Conservation (phyloP, 2,113 vertebrate genomes). For the Ictidomys tridecemlineatus region DNA sequence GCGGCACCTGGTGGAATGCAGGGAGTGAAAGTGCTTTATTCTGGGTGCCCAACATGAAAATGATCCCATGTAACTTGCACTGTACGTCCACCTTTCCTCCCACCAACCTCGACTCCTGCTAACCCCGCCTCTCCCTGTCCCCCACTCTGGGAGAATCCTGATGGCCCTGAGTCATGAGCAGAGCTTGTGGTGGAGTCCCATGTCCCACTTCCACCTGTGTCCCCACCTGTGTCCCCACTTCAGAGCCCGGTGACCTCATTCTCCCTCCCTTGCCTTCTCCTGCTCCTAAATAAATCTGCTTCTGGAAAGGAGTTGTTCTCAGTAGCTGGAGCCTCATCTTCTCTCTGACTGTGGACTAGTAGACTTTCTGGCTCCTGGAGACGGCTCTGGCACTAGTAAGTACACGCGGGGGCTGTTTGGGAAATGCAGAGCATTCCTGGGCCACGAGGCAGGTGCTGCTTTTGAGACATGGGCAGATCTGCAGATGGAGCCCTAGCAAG, state of each 20-base stretch:
- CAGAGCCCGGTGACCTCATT: neutral
- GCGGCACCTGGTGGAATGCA: too few species aligned
- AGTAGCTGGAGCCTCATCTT: neutral
- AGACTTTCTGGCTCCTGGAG: neutral
- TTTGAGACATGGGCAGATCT: neutral
- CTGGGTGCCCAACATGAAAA: neutral
- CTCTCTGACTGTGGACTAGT: neutral
- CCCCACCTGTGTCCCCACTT: too few species aligned
- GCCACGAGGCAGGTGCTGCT: neutral
- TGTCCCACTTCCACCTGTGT: neutral
- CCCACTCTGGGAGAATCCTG: neutral
- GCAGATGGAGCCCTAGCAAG: neutral
- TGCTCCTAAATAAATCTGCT: neutral
- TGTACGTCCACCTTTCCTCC: neutral
- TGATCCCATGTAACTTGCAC: too few species aligned
- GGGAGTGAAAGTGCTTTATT: neutral
- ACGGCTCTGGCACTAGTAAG: neutral
- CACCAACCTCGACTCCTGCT: neutral
- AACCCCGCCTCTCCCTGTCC: neutral
- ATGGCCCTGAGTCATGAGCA: fast-evolving
- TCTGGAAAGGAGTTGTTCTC: neutral
- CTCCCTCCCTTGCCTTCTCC: neutral
- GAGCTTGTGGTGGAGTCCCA: neutral
- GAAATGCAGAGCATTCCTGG: neutral
- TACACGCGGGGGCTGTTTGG: neutral